Base-by-base conservation (phyloP, 1,140 invertebrate species). In the Aphaenogaster ashmeadi region DNA sequence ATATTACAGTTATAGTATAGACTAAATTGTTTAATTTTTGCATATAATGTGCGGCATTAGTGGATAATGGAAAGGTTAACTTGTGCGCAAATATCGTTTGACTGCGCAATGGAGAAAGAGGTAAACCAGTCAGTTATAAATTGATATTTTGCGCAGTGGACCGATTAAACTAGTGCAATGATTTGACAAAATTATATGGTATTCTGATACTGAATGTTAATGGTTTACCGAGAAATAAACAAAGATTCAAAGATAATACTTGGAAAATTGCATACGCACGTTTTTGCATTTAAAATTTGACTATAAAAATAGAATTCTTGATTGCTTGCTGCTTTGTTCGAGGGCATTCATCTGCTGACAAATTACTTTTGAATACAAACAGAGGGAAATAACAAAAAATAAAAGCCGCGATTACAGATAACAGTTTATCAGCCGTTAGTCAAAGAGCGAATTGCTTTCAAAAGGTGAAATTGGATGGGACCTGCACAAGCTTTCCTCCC, bases 361-460 rank as follows among this genome's bases (percentile, higher is more conserved):
- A 81, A 71, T 71, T 81, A 33, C 15, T 71, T 41, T 15, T 27
- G 27, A 47, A 60, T 47, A 50, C 41, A 74, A 81, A 36, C 18
- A 44, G 60, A 60, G 2, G 15, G 7, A 72, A 74, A 47, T n/a
- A 38, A 11, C 3, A 60, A 84, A 64, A 75, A 60, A 60, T 47
- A 0, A 36, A 58, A 58, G 33, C 13, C 13, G 4, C 52, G 13
- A 83, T 33, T 47, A 38, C 33, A 18, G n/a, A 74, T 71, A 60
- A 50, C 54, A 84, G 69, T 75, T 84, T 84, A 84, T 84, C 47
- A 88, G 36, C 41, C 62, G 58, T 74, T 86, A 60, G 88, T 86
- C 74, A 89, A 89, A 89, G 81, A 69, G 58, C 33, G 52, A 27
- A 69, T 50, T 50, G 74, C 67, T 33, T 78, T 89, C 87, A 89